These are phyloP conservation scores for Lordiphosa stackelbergi DNA, from an alignment of 1,140 invertebrate species.

Conservation along the genomic window DNA sequence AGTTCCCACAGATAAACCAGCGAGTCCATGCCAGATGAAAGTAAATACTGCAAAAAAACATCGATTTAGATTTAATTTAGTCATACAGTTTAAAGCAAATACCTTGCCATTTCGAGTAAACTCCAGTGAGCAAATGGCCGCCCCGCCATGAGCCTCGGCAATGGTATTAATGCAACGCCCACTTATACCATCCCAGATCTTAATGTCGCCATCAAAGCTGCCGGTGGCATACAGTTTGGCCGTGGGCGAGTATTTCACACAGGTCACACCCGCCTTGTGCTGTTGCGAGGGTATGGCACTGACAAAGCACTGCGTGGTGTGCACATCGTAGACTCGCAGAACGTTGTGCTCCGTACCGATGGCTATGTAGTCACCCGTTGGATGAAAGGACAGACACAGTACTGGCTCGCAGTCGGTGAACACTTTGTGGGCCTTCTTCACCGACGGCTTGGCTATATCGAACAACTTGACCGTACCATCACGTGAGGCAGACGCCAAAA, in stretches of 20 bases:
- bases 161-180: conserved; percentile 97
- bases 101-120: conserved; percentile 99
- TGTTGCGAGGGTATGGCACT: conserved; percentile 94
- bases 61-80: not conserved
- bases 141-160: conserved; percentile 93
- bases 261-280: conserved; percentile 91
- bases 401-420: conserved; percentile 95
- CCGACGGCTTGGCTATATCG: conserved; percentile 98
- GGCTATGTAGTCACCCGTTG: conserved; percentile 94
- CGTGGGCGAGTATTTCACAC: conserved; percentile 90
- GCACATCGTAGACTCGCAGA: conserved; percentile 95
- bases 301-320: conserved; percentile 97
- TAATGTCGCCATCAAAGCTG: conserved; percentile 95
- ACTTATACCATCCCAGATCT: conserved; percentile 97
- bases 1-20: conserved; percentile 98
- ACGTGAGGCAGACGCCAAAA: conserved; percentile 94
- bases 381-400: conserved; percentile 94
- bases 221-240: conserved; percentile 92
- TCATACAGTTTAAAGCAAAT: conserved; percentile 16
- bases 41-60: conserved; percentile 83
- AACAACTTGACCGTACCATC: conserved; percentile 97
- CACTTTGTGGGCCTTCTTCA: conserved; percentile 97
- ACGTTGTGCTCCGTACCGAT: conserved; percentile 95
- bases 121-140: conserved; percentile 94
- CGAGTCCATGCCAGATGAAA: conserved; percentile 97